phyloP scores from a whole-genome alignment of 2,888 invertebrate species.

The Acleris literana region DNA sequence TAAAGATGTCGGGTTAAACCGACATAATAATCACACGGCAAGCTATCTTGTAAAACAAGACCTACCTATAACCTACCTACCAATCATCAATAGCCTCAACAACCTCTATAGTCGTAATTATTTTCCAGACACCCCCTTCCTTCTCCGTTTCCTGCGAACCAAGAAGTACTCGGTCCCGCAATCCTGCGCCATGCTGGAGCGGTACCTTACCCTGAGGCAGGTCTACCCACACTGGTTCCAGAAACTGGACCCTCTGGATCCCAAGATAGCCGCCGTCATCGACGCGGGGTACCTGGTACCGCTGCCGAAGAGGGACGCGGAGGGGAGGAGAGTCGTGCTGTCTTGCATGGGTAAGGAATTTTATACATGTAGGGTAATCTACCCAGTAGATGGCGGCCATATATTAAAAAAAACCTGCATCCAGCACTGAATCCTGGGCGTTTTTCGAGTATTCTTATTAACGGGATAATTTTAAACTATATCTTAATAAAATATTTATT shows the following conservation, averaged over 20 bases:
- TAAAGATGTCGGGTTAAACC: no score
- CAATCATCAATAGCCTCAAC: neutral
- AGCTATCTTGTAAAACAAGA: no score
- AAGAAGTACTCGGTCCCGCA: constrained; percentile 94
- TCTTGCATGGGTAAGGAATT: constrained; percentile 88
- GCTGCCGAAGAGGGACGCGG: constrained; percentile 87
- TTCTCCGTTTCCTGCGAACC: constrained; percentile 92
- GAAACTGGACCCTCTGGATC: constrained; percentile 90
- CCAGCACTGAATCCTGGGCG: no score
- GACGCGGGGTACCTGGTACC: constrained; percentile 91
- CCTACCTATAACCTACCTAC: no score
- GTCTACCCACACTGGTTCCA: constrained; percentile 94
- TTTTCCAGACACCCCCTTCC: constrained; percentile 88
- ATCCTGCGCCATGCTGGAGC: constrained; percentile 93
- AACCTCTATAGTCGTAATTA: neutral
- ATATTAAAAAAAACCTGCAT: no score
- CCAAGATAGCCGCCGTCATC: constrained; percentile 90
- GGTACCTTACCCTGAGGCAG: constrained; percentile 93
- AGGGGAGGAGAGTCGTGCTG: constrained; percentile 90
- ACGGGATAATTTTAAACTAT: no score
- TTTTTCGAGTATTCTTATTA: no score
- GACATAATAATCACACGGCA: no score
- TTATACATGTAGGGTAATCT: neutral
- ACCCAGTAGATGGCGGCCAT: no score
- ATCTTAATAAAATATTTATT: no score